These are phyloP conservation scores for Albula glossodonta DNA, from an alignment of 2,113 vertebrate genomes.

Conservation along the genomic window DNA sequence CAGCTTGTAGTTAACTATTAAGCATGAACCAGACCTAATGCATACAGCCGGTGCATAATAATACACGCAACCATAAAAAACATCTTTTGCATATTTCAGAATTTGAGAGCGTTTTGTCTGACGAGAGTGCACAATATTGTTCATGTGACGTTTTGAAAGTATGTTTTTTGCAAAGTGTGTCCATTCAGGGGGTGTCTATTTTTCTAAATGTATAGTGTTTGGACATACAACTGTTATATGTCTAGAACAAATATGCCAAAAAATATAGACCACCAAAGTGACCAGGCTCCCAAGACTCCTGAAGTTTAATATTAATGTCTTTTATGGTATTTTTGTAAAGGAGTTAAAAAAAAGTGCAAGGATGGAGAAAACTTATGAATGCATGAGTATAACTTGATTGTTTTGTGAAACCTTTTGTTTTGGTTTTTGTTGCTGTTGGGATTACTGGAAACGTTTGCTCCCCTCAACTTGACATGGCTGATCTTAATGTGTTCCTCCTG, in stretches of 20 bases:
- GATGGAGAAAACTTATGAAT: neutral
- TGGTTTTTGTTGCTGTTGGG: neutral
- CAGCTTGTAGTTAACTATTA: neutral
- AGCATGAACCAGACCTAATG: no score
- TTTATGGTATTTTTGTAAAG: neutral
- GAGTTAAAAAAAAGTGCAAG: neutral
- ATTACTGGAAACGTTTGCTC: neutral
- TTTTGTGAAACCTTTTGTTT: neutral
- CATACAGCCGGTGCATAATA: no score
- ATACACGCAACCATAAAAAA: neutral
- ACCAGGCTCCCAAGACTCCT: neutral
- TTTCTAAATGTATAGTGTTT: neutral
- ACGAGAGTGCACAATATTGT: neutral
- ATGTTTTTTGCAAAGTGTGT: neutral
- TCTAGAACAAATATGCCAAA: neutral
- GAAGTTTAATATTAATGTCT: neutral
- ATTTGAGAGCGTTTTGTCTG: neutral
- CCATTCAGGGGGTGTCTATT: neutral
- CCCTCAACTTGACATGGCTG: neutral
- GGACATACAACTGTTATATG: neutral
- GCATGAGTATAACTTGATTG: neutral
- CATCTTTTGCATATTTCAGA: neutral
- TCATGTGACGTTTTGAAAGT: neutral
- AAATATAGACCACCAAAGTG: neutral
- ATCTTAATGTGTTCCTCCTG: neutral